Percentiles rank a stretch among this genome's conserved stretches.
These are phyloP conservation scores for Hormiphora californensis DNA, from an alignment of 37 sponge, comb jelly and placozoan genomes.

Conservation along the genomic window DNA sequence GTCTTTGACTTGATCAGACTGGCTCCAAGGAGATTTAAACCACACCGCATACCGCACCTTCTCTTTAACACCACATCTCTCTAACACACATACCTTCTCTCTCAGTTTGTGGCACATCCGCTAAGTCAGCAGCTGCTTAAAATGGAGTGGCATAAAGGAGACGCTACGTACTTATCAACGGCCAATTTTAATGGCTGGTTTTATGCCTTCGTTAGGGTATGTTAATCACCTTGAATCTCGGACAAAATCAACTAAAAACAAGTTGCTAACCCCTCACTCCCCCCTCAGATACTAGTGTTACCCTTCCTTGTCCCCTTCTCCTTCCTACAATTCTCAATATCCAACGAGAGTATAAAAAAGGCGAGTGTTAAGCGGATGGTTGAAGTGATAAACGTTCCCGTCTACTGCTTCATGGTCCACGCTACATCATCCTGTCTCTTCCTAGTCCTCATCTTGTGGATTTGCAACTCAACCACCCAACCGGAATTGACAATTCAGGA, in stretches of 20 bases:
- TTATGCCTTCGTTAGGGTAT: constrained; percentile 1
- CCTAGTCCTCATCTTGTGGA: constrained; percentile 43
- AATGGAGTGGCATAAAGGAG: constrained; percentile 53
- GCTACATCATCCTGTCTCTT: constrained; percentile 55
- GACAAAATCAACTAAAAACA: neutral
- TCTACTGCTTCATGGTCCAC: constrained; percentile 56
- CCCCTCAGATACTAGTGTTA: constrained; percentile 5
- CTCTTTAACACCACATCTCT: too few relatives aligned
- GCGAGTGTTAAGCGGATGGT: constrained; percentile 34
- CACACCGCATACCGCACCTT: too few relatives aligned
- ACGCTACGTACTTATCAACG: constrained; percentile 14
- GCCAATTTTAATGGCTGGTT: constrained; percentile 50
- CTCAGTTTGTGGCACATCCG: constrained; percentile 52
- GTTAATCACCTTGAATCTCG: neutral
- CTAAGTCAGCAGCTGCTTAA: constrained; percentile 53
- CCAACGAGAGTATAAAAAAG: constrained; percentile 46
- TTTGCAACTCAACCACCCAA: constrained; percentile 47
- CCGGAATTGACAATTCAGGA: constrained; percentile 6
- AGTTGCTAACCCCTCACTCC: too few relatives aligned
- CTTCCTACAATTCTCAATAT: constrained; percentile 16
- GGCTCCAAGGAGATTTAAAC: too few relatives aligned
- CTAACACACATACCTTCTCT: too few relatives aligned
- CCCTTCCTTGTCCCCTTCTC: constrained; percentile 29
- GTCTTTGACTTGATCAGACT: too few relatives aligned
- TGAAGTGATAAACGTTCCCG: constrained; percentile 47